These are phyloP conservation scores for Fulmarus glacialis DNA, from an alignment of 2,113 vertebrate genomes.

Conservation along the genomic window DNA sequence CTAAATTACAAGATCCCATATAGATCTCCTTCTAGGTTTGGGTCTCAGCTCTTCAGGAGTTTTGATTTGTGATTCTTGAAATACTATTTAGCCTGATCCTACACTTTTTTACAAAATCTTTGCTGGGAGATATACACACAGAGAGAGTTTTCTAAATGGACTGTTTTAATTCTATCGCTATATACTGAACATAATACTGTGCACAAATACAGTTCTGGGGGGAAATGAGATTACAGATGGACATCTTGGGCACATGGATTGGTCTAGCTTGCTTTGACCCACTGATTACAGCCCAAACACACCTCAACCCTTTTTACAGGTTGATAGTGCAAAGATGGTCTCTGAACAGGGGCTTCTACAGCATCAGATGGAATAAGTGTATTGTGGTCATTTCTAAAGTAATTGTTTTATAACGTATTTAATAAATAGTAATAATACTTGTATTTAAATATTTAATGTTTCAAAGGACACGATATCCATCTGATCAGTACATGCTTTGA, in stretches of 20 bases:
- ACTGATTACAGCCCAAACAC: neutral
- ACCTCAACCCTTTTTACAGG: neutral
- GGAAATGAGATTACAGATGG: neutral
- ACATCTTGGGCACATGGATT: neutral
- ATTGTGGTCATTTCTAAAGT: neutral
- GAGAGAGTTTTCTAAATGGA: neutral
- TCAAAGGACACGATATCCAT: neutral
- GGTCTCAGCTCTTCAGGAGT: neutral
- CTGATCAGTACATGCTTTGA: neutral
- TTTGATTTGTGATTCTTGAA: neutral
- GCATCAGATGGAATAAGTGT: neutral
- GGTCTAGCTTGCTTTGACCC: neutral
- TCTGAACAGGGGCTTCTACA: neutral
- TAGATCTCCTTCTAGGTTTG: neutral
- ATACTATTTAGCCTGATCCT: neutral
- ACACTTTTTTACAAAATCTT: neutral
- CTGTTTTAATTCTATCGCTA: neutral
- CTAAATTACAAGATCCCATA: neutral
- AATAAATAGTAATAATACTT: neutral
- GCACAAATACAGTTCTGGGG: accelerated
- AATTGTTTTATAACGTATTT: neutral
- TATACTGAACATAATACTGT: neutral
- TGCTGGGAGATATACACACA: neutral
- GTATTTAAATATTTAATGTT: neutral
- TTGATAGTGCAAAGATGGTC: neutral